Evolutionary conservation across 2,888 invertebrate species (phyloP), one percentile per base, ranked within the genome.

Genomic region (Portevinia maculata): DNA sequence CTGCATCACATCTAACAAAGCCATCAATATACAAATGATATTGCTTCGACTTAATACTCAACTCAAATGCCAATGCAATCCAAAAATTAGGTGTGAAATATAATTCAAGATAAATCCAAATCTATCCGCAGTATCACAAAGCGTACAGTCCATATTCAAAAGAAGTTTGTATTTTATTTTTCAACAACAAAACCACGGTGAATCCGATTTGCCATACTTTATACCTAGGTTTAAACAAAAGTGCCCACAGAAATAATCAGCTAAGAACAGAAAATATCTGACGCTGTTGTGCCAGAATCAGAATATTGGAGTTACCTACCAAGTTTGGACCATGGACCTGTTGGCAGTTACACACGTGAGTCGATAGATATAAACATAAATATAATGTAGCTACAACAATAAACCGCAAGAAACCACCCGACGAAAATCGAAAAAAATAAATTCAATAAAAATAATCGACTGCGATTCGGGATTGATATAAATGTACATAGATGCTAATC

Each of bases 151-250:
- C 57, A 9, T 24, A 37, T 21, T 50, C 39, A 34, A 30, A 60
- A 44, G 37, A 32, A 50, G n/a, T n/a, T n/a, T n/a, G n/a, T n/a
- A n/a, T n/a, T n/a, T n/a, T n/a, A n/a, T n/a, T 21, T 9, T 19
- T 0, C 34, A 59, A 44, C 39, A 7, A 19, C 44, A 62, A 57
- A 57, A 21, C 41, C 64, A 24, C 44, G 37, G 30, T 64, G 32
- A 81, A 74, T 75, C 53, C 57, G 75, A 81, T 81, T 81, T 70
- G 79, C 75, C 79, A 81, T 64, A 70, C 75, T 75, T 69, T 64
- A 62, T 67, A n/a, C n/a, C n/a, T n/a, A 55, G 62, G 57, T 52
- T 74, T 64, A 59, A 55, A 44, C 41, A 48, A 39, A 44, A 44
- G 15, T 52, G 28, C 52, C 39, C 30, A 5, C 32, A 64, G 9